phyloP scores from a whole-genome alignment of 2,113 vertebrate species.

The Oncorhynchus mykiss region DNA sequence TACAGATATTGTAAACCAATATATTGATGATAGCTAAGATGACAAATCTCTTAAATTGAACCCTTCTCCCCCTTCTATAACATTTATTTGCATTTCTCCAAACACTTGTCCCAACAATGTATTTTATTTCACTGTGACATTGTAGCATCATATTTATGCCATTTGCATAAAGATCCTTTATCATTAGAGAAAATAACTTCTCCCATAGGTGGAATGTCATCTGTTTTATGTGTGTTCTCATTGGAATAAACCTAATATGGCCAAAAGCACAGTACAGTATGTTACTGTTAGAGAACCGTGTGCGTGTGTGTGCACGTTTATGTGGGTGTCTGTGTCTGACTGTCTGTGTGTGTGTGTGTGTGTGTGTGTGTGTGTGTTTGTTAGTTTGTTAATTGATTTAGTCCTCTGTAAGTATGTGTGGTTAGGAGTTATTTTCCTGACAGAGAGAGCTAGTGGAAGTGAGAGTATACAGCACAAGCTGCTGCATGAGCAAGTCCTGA shows the following conservation, averaged over 20 bases:
- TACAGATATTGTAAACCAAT: conserved; percentile 47
- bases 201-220: conserved; percentile 63
- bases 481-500: neutral
- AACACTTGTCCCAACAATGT: conserved; percentile 40
- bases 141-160: conserved; percentile 50
- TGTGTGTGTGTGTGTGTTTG: neutral
- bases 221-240: conserved; percentile 70
- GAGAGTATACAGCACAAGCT: neutral
- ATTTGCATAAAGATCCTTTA: conserved; percentile 49
- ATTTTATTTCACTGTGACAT: conserved; percentile 50
- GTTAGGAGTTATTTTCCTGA: neutral
- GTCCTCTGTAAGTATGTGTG: neutral
- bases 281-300: conserved; percentile 48
- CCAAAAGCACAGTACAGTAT: conserved; percentile 48
- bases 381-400: neutral
- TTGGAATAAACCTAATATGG: conserved; percentile 73
- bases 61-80: neutral
- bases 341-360: neutral
- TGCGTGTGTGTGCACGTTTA: conserved; percentile 2
- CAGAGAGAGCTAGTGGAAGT: neutral
- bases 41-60: conserved; percentile 23
- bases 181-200: conserved; percentile 44
- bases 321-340: neutral
- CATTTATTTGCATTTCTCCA: conserved; percentile 43
- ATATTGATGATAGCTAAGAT: conserved; percentile 25